These are phyloP conservation scores for Chrysomela aeneicollis DNA, from an alignment of 2,888 invertebrate genomes.

Conservation along the genomic window DNA sequence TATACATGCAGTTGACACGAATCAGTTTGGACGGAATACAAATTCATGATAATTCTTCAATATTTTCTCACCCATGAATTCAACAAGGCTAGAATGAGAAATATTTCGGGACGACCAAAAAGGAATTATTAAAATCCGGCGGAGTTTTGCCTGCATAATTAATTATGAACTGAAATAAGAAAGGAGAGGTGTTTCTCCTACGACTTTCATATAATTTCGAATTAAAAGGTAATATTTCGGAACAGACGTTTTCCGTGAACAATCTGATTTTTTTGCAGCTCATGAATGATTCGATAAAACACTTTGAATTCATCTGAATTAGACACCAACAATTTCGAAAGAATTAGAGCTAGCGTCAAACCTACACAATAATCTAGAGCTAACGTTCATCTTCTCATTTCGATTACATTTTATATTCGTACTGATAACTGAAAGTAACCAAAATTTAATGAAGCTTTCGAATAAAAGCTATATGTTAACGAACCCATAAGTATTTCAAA, in stretches of 20 bases:
- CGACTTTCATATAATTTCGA: constrained; percentile 28
- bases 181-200: constrained; percentile 25
- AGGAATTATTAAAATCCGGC: constrained; percentile 29
- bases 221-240: constrained; percentile 27
- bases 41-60: not conserved
- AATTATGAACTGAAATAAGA: constrained; percentile 31
- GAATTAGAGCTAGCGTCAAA: no score
- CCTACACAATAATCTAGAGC: no score
- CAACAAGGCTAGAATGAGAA: constrained; percentile 4
- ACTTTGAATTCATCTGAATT: no score
- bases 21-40: not conserved
- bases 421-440: no score
- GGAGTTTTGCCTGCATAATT: constrained; percentile 33
- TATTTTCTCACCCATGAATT: constrained; percentile 2
- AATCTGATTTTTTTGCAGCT: not conserved
- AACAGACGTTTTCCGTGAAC: constrained; percentile 9
- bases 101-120: constrained; percentile 23
- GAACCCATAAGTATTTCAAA: no score
- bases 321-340: no score
- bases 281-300: not conserved
- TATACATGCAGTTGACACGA: not conserved
- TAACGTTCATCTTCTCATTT: no score
- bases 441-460: no score
- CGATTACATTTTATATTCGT: no score
- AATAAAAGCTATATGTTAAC: no score